Evolutionary conservation across 1,140 invertebrate species (phyloP), one percentile per base, ranked within the genome.

Genomic region (Penaeus chinensis): DNA sequence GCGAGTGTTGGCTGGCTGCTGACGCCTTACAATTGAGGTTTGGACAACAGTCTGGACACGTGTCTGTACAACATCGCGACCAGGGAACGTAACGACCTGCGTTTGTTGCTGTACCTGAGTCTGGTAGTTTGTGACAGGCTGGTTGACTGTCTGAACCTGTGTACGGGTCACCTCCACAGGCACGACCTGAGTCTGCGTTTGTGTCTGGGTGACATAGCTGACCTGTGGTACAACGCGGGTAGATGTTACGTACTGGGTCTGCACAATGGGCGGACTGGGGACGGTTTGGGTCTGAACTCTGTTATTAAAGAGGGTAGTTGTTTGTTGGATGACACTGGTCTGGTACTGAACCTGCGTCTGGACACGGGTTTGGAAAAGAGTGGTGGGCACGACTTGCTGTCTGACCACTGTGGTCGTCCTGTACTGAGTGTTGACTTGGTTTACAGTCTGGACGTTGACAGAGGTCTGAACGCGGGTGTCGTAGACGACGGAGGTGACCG

Each of bases 121-220:
- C 69, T 87, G 85, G 47, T 82, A 87, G 63, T 76, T 81, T 4
- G 62, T 74, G 27, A 82, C 78, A 32, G 42, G 78, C 20, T 71
- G 66, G 27, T 37, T 42, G 65, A 87, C 69, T 5, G 85, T 87
- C 79, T 82, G 78, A 61, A 87, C 54, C 42, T 82, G 85, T 42
- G 85, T 87, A 18, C 60, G 24, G 16, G 79, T 82, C 13, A 87
- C 78, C 47, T 87, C 85, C 10, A 87, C 79, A 82, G 85, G 85
- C 60, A 87, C 79, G 19, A 82, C 85, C 66, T 76, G 85, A 71
- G 85, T 87, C 47, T 82, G 78, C 10, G 74, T 71, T 32, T 87
- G 85, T 37, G 85, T 87, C 78, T 80, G 65, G 47, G 85, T 87
- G 66, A 87, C 66, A 54, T 87, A 87, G 47, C 85, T 82, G 79